phyloP scores from a whole-genome alignment of 1,140 invertebrate genomes.

The Hypsibius dujardini region DNA sequence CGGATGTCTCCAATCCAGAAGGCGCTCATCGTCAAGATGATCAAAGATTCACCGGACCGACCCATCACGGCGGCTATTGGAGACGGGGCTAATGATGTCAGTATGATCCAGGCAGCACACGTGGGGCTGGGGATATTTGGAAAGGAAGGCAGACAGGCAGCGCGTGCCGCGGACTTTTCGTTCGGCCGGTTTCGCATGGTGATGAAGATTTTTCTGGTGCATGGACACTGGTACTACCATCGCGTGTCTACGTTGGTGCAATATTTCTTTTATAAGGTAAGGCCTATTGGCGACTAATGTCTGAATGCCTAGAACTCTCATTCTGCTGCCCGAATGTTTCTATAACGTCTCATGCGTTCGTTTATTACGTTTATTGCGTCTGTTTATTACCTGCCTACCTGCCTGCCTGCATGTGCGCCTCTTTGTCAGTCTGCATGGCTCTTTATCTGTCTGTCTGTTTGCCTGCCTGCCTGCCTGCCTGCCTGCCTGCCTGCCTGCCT shows the following conservation, averaged over 20 bases:
- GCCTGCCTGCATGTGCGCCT: too few species aligned
- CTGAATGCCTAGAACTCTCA: too few species aligned
- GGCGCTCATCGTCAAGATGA: slow-evolving; percentile 49
- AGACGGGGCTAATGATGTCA: slow-evolving; percentile 61
- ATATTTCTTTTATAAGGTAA: slow-evolving; percentile 66
- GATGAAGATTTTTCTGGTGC: slow-evolving; percentile 47
- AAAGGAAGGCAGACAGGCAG: slow-evolving; percentile 58
- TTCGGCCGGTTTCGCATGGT: slow-evolving; percentile 54
- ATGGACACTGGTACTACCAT: slow-evolving; percentile 57
- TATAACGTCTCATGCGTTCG: slow-evolving; percentile 25
- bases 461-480: too few species aligned
- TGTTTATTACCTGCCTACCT: too few species aligned
- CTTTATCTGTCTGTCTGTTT: too few species aligned
- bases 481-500: too few species aligned
- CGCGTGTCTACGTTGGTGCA: slow-evolving; percentile 53
- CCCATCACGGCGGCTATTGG: slow-evolving; percentile 57
- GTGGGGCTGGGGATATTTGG: slow-evolving; percentile 55
- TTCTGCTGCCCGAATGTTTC: slow-evolving; percentile 17
- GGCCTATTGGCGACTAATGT: background rate
- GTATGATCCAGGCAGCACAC: slow-evolving; percentile 62
- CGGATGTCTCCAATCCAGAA: slow-evolving; percentile 64
- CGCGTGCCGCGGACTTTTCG: slow-evolving; percentile 46
- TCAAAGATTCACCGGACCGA: slow-evolving; percentile 41
- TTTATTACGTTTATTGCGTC: slow-evolving; percentile 26
- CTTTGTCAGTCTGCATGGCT: too few species aligned